Evolutionary conservation across 2,888 invertebrate species (phyloP), one percentile per base, ranked within the genome.

Genomic region (Leptinotarsa peninsularis): DNA sequence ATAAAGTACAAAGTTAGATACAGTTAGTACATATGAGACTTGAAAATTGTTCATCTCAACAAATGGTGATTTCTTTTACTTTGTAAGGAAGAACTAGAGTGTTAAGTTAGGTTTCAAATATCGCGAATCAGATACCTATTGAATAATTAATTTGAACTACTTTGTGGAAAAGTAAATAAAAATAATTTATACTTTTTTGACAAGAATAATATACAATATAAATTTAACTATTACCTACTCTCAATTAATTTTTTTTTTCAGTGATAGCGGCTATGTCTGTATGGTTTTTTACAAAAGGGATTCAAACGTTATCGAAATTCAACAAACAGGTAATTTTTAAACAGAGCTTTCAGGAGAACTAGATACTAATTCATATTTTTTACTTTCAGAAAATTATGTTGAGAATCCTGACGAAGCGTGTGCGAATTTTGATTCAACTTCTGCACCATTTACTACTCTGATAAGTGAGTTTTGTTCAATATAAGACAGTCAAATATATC

Each of bases 211-310:
- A 10, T 43, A 10, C 43, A 43, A 43, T 43, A 43, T 43, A 13
- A 43, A 43, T 43, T 43, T 13, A 43, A 43, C 7, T 10, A 43
- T 43, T 43, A 10, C 43, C 43, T 43, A 43, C 10, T 13, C 13
- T 43, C 43, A 43, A 43, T 3, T 43, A 3, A 7, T 3, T 43
- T 43, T 54, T 33, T 50, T 80, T 82, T 91, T 90, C 91, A 95
- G 95, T 83, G 93, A 94, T 84, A 94, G 94, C 49, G 94, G 95
- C 4, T 94, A 94, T 87, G 92, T 94, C 52, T 96, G 95, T 86
- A 93, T 95, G 90, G 91, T 91, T 82, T 93, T 95, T 87, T 91
- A 93, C 87, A 92, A 92, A 71, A 91, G 95, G 71, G 93, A 92
- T 78, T 90, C 91, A 69, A 91, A 92, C 83, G 93, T 95, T 49